Base-by-base conservation (phyloP, 1,140 invertebrate genomes). In the Drosophila prosaltans region DNA sequence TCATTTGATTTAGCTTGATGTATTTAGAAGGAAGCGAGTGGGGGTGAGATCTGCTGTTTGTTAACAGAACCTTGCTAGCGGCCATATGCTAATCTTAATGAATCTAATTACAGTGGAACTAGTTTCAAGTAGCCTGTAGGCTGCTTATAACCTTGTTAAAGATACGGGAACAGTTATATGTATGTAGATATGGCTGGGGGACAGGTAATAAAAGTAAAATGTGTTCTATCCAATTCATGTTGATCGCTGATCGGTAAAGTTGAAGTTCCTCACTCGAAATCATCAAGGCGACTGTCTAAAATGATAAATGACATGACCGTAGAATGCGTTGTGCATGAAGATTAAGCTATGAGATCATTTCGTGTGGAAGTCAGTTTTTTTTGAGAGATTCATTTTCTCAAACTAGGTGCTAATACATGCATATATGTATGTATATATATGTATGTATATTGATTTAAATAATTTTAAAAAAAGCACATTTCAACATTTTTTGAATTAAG, bases 91-190 rank as follows among this genome's bases (percentile, higher is more conserved):
- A 75, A 75, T 69, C 72, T 65, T 65, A 75, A 59, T 75, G 65
- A 60, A 75, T 75, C 72, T 75, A 75, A 69, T 75, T 75, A 69
- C 65, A 45, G 48, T 26, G 28, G 36, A 75, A 75, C 48, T 6
- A 75, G 72, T 74, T 74, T 61, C 65, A 41, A 69, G 73, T 75
- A 73, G 72, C 64, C 72, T 40, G 73, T 58, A 30, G 73, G 73
- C 10, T 26, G 45, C 21, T 26, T 26, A 26, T 51, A 51, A 4
- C 45, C 45, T 51, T 51, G 21, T 51, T 10, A 8, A 51, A 26
- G 21, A 51, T 51, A 51, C 45, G 45, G 45, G 45, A 51, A n/a
- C 57, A 43, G 39, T 21, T 66, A 68, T 65, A 74, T 51, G 60
- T 66, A 74, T 74, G 71, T 36, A 4, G 0, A 36, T 6, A 1